phyloP scores from a whole-genome alignment of 2,888 invertebrate species.

The Lasius platythorax region DNA sequence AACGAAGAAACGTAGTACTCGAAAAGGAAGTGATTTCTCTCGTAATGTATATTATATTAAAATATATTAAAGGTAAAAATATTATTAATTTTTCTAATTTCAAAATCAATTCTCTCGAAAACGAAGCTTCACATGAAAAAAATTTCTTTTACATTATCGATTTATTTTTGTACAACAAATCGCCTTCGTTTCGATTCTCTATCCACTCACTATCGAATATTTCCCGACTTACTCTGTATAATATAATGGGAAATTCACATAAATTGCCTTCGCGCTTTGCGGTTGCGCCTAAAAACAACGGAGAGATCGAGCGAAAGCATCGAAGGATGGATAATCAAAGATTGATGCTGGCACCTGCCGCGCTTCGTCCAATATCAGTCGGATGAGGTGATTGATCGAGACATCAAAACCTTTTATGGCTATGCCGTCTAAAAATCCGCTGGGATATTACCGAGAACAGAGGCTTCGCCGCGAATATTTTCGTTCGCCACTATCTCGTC shows the following conservation, averaged over 20 bases:
- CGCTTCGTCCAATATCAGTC: conserved; percentile 74
- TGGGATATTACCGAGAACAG: conserved; percentile 55
- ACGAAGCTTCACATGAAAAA: background rate
- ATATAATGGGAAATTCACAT: conserved; percentile 30
- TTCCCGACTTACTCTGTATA: background rate
- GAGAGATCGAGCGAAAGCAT: conserved; percentile 41
- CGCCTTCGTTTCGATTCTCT: background rate
- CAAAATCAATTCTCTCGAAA: background rate
- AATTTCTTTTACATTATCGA: background rate
- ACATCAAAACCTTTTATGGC: conserved; percentile 68
- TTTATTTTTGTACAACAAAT: background rate
- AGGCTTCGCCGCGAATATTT: conserved; percentile 36
- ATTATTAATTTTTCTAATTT: background rate
- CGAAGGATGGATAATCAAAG: conserved; percentile 76
- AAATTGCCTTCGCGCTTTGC: conserved; percentile 16
- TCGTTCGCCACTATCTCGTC: conserved; percentile 40
- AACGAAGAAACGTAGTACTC: too few species aligned
- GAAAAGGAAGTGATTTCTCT: too few species aligned
- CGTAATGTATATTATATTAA: too few species aligned
- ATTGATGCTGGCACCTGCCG: conserved; percentile 73
- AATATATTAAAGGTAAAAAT: background rate
- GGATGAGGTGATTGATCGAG: conserved; percentile 75
- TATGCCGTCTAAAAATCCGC: conserved; percentile 64
- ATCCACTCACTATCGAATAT: background rate
- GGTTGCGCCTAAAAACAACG: conserved; percentile 42